Evolutionary conservation across 2,888 invertebrate species (phyloP).

Genomic region (Cheiracanthium punctorium): DNA sequence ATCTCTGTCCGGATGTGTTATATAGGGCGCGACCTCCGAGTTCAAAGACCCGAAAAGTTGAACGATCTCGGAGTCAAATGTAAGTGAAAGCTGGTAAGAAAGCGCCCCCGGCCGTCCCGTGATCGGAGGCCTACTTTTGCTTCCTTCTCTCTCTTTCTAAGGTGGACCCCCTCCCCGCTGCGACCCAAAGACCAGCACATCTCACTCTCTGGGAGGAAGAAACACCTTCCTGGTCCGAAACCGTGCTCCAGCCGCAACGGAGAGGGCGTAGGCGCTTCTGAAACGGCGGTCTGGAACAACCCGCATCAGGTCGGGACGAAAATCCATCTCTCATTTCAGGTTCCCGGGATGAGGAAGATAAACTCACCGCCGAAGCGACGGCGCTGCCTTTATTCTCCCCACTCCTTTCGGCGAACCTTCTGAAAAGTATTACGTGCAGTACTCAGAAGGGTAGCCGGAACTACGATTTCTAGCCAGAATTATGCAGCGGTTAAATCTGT

Average conservation of each 20-base stretch:
- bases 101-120: conserved; percentile 59
- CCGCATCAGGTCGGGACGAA: no score
- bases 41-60: conserved; percentile 68
- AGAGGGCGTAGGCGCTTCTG: neutral
- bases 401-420: no score
- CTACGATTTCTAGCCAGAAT: no score
- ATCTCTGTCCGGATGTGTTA: conserved; percentile 63
- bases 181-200: conserved; percentile 55
- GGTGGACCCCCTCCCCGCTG: conserved; percentile 47
- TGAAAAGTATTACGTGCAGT: no score
- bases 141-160: conserved; percentile 58
- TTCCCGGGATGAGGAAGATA: no score
- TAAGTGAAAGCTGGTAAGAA: conserved; percentile 60
- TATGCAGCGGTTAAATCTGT: no score
- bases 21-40: conserved; percentile 68
- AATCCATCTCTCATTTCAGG: no score
- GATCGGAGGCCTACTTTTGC: conserved; percentile 64
- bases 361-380: no score
- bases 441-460: no score
- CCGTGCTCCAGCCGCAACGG: conserved; percentile 35
- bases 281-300: no score
- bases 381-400: no score
- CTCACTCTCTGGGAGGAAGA: neutral
- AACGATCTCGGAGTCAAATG: conserved; percentile 65
- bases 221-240: conserved; percentile 57